Conservation (phyloP, 1,140 invertebrate species). For the Linepithema humile region DNA sequence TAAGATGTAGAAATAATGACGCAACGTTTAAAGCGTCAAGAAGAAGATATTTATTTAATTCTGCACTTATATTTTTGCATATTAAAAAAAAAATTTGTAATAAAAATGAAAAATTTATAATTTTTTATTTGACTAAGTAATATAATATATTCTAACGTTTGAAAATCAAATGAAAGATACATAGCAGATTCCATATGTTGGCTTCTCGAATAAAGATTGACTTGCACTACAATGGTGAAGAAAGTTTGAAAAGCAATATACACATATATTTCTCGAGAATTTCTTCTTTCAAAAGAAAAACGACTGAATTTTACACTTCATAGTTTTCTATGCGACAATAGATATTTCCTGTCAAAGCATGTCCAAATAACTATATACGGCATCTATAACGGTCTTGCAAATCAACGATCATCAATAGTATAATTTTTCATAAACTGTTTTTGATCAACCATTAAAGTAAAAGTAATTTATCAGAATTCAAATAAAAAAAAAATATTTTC, state of each 20-base stretch:
- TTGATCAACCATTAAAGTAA: not conserved
- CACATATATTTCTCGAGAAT: constrained; percentile 26
- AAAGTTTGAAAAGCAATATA: constrained; percentile 32
- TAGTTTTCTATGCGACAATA: constrained; percentile 14
- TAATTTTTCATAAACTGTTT: not conserved
- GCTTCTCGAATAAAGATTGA: constrained; percentile 21
- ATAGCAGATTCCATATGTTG: constrained; percentile 2
- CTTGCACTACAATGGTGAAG: not conserved
- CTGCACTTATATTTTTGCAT: not conserved
- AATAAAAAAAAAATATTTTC: not conserved
- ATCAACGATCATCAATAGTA: not conserved
- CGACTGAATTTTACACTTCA: constrained; percentile 12
- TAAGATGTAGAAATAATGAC: no score
- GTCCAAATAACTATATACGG: not conserved
- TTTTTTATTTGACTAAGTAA: constrained; percentile 6
- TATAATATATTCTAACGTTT: not conserved
- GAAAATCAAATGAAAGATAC: not conserved
- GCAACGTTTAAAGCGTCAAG: no score
- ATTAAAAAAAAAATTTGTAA: not conserved
- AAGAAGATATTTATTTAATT: no score
- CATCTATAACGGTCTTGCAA: not conserved
- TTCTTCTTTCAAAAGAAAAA: constrained; percentile 13
- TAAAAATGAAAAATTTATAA: not conserved
- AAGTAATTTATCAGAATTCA: not conserved
- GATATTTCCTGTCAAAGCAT: constrained; percentile 28